phyloP scores from a whole-genome alignment of 2,113 vertebrate species.

The Dissostichus mawsoni region DNA sequence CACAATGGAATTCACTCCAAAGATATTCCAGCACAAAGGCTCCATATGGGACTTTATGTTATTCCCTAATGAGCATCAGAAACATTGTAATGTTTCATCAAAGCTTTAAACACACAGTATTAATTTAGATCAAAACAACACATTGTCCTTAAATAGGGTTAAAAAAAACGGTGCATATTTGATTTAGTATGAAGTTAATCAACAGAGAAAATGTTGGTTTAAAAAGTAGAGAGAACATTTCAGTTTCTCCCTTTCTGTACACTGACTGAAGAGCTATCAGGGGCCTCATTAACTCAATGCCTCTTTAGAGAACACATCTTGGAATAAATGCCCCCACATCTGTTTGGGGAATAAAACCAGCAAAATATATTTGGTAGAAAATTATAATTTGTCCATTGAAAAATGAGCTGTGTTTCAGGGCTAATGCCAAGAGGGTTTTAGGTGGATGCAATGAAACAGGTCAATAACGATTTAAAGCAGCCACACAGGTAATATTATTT shows the following conservation, averaged over 20 bases:
- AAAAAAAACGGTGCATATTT: neutral
- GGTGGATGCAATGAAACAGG: neutral
- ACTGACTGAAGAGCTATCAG: slow-evolving; percentile 7
- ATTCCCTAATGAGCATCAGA: neutral
- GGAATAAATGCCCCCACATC: neutral
- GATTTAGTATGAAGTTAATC: slow-evolving; percentile 10
- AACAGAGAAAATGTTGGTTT: slow-evolving; percentile 26
- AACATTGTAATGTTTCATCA: neutral
- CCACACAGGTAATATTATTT: neutral
- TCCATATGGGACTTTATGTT: slow-evolving; percentile 16
- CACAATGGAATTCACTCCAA: slow-evolving; percentile 5
- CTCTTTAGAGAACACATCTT: neutral
- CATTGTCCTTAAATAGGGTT: neutral
- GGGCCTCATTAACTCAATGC: slow-evolving; percentile 3
- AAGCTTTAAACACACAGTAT: neutral
- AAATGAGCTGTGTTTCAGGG: neutral
- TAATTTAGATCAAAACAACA: neutral
- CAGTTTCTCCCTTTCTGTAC: slow-evolving; percentile 2
- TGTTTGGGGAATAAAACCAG: neutral
- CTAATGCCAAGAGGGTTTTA: too few relatives aligned
- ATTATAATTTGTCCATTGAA: too few relatives aligned
- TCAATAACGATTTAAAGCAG: neutral
- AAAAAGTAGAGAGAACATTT: neutral
- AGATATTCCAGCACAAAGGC: neutral
- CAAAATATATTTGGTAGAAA: neutral